phyloP scores from a whole-genome alignment of 2,888 invertebrate genomes.

The Lacanobia oleracea region DNA sequence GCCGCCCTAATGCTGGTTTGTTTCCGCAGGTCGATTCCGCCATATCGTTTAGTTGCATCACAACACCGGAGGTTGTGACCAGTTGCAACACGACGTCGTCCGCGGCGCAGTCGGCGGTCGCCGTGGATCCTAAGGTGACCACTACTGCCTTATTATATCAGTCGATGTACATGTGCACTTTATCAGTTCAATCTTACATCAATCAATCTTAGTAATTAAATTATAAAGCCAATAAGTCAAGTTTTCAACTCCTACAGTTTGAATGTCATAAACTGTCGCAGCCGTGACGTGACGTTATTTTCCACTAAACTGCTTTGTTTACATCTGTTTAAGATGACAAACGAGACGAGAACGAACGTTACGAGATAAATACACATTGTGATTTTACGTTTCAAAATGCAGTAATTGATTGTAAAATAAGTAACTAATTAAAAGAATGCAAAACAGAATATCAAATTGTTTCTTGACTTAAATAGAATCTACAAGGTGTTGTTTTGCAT shows the following conservation, averaged over 20 bases:
- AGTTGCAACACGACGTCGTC: conserved; percentile 86
- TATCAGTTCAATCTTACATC: neutral
- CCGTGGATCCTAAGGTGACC: conserved; percentile 85
- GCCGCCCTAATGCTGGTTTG: conserved; percentile 61
- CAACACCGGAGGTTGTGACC: conserved; percentile 87
- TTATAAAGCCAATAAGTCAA: neutral
- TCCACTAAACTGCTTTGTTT: neutral
- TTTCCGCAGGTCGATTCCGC: conserved; percentile 86
- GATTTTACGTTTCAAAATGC: too few relatives aligned
- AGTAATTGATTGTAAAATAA: too few relatives aligned
- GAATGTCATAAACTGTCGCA: neutral
- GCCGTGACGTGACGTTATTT: neutral
- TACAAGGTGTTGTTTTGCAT: too few relatives aligned
- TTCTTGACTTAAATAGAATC: neutral
- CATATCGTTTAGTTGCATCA: conserved; percentile 89
- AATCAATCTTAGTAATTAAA: too few relatives aligned
- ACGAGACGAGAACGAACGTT: too few relatives aligned
- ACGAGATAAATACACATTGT: too few relatives aligned
- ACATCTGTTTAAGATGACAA: too few relatives aligned
- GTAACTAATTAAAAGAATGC: neutral
- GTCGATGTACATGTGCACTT: neutral
- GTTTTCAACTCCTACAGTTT: neutral
- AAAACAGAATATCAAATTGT: neutral
- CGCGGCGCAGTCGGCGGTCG: conserved; percentile 77
- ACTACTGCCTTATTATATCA: conserved; percentile 13